Percentiles rank a stretch among this genome's conserved stretches.
These are phyloP conservation scores for Enteromius paludinosus DNA, from an alignment of 2,797 vertebrate genomes.

Conservation along the genomic window DNA sequence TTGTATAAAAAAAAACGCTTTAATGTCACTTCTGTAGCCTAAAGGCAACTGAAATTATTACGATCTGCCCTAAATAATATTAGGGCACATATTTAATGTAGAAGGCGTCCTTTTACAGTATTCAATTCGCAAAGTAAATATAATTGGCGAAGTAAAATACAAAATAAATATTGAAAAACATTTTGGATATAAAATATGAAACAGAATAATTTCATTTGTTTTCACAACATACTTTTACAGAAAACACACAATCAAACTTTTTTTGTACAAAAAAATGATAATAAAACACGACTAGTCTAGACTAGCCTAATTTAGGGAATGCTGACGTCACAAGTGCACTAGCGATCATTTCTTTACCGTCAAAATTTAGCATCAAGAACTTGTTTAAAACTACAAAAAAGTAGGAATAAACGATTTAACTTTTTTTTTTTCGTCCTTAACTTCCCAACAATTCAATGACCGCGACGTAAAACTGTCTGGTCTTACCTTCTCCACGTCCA, in stretches of 20 bases:
- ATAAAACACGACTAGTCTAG: background rate
- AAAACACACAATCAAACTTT: background rate
- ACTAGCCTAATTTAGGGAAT: background rate
- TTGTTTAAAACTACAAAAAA: background rate
- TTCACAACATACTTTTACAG: background rate
- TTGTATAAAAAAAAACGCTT: background rate
- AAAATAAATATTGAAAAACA: background rate
- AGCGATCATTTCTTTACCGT: background rate
- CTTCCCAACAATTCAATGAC: background rate
- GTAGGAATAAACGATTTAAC: background rate
- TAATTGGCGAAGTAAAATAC: background rate
- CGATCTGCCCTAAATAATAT: background rate
- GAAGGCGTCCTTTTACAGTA: background rate
- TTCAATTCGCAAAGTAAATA: background rate
- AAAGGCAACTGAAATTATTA: background rate
- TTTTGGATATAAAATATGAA: background rate
- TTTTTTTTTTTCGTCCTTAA: slow-evolving; percentile 38
- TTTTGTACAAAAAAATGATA: background rate
- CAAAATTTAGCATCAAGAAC: background rate
- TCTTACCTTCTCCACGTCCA: slow-evolving; percentile 72
- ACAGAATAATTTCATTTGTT: background rate
- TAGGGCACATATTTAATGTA: background rate
- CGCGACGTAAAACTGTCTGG: slow-evolving; percentile 8
- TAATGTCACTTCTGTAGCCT: background rate
- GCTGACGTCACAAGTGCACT: background rate